Base-by-base conservation (phyloP, 1,140 invertebrate genomes). In the Penaeus japonicus region DNA sequence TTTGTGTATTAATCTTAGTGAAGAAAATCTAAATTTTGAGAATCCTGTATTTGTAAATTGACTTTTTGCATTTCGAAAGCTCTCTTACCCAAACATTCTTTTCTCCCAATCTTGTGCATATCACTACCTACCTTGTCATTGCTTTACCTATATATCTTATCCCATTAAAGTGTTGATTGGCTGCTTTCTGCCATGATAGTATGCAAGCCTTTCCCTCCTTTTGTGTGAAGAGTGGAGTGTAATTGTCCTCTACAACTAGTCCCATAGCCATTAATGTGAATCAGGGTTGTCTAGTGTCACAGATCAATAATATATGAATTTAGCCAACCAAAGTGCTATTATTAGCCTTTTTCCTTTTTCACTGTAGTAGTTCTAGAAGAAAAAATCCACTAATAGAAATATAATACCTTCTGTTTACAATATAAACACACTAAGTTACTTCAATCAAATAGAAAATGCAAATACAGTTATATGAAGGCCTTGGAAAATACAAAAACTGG, bases 191-290 rank as follows among this genome's bases (percentile, higher is more conserved):
- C 55, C 30, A 57, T 32, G 53, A 82, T 55, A 57, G 54, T 82
- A 27, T 81, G 80, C 80, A 30, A 62, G 57, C 55, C 80, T 82
- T 22, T 82, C 59, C 35, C 80, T 82, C 35, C 30, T 78, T 59
- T 30, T 57, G 24, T 85, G 84, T 78, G 30, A 85, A 85, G 54
- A 35, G 54, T 85, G 73, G 84, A 78, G 77, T 85, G 73, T 55
- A 78, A 57, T 75, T 39, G 24, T 79, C 53, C 73, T 85, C 84
- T 85, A 55, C 79, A 39, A 78, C 84, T 85, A 85, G 84, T 85
- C 84, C 57, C 55, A 57, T 82, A 82, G 80, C 55, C 55, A 82
- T 82, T 82, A 59, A 82, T 82, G 80, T 82, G 55, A 82, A 82
- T 82, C 80, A 82, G 80, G 80, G 80, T 39, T 78, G 84, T 79